Conservation (phyloP, 2,113 vertebrate genomes). For the Heliornis fulica region DNA sequence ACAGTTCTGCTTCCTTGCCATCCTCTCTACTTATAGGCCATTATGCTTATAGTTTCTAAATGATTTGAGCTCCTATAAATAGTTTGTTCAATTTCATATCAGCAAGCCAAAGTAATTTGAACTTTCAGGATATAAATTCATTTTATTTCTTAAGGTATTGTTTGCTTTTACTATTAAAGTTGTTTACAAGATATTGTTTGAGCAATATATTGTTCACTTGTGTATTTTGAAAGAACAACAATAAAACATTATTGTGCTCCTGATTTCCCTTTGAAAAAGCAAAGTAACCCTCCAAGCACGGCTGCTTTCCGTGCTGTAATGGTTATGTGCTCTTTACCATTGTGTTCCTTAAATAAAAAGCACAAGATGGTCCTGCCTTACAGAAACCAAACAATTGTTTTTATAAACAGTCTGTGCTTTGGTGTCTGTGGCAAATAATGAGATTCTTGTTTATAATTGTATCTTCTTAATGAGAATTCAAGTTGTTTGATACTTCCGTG, state of each 20-base stretch:
- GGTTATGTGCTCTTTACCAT: background rate
- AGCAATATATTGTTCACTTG: background rate
- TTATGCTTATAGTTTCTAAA: slow-evolving; percentile 28
- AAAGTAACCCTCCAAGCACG: background rate
- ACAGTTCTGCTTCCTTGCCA: background rate
- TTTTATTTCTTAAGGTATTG: slow-evolving; percentile 14
- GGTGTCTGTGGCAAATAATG: background rate
- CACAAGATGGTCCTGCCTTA: slow-evolving; percentile 8
- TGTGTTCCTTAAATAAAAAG: slow-evolving; percentile 62
- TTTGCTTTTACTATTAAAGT: slow-evolving; percentile 6
- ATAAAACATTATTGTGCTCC: slow-evolving; percentile 23
- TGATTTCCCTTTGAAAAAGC: slow-evolving; percentile 44
- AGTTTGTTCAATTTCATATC: background rate
- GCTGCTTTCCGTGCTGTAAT: background rate
- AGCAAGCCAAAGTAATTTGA: background rate
- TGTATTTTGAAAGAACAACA: slow-evolving; percentile 14
- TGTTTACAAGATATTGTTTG: slow-evolving; percentile 24
- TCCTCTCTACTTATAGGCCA: background rate
- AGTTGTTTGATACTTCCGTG: slow-evolving; percentile 3
- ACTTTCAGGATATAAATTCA: background rate
- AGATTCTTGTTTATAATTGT: slow-evolving; percentile 20
- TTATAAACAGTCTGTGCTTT: background rate
- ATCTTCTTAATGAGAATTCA: slow-evolving; percentile 54
- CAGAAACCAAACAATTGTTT: slow-evolving; percentile 10
- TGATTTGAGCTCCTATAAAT: background rate